Evolutionary conservation across 2,113 vertebrate species (phyloP).

Genomic region (Myxocyprinus asiaticus): DNA sequence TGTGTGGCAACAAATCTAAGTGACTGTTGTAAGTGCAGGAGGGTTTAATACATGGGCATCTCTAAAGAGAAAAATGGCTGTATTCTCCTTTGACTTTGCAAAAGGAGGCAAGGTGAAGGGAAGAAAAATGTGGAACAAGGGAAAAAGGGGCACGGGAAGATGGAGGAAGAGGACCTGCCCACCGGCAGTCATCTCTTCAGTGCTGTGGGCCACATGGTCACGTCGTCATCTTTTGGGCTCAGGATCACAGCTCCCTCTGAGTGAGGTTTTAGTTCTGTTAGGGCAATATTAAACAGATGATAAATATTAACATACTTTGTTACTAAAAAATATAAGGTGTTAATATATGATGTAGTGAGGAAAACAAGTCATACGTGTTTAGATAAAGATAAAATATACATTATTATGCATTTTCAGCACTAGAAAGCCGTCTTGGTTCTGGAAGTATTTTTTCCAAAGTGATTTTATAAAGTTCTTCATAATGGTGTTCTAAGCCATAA

Average conservation of each 20-base stretch:
- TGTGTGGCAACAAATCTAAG: background rate
- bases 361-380: no score
- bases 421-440: no score
- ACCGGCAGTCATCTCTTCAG: slow-evolving; percentile 38
- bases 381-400: no score
- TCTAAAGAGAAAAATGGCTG: slow-evolving; percentile 16
- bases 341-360: no score
- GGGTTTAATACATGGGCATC: slow-evolving; percentile 9
- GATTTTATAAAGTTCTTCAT: no score
- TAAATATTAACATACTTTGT: background rate
- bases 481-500: no score
- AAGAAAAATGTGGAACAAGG: background rate
- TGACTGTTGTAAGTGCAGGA: slow-evolving; percentile 41
- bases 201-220: slow-evolving; percentile 20
- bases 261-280: background rate
- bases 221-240: slow-evolving; percentile 46
- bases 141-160: background rate
- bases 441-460: no score
- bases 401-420: no score
- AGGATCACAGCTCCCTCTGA: slow-evolving; percentile 26
- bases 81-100: background rate
- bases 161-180: slow-evolving; percentile 36
- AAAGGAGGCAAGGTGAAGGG: background rate
- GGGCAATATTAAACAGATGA: background rate
- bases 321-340: no score